Evolutionary conservation across 2,113 vertebrate species (phyloP), one percentile per base, ranked within the genome.

Genomic region (Oncorhynchus clarkii): DNA sequence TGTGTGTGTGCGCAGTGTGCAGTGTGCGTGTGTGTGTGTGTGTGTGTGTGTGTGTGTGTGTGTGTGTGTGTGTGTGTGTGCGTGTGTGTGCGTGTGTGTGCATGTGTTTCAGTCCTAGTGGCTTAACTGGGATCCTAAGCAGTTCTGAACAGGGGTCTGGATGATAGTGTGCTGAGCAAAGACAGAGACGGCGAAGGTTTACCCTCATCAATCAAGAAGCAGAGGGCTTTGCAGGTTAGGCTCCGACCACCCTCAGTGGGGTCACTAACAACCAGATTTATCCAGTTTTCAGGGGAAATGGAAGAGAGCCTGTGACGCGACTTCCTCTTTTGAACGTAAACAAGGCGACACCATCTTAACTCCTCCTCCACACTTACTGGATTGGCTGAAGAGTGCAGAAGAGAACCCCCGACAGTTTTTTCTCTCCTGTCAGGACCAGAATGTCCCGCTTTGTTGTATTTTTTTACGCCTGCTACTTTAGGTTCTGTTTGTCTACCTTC

Each of bases 171-270:
- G 31, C n/a, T 34, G 24, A 60, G 49, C 14, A 67, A 64, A 70
- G 64, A 31, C 66, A 57, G 51, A 20, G 22, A 68, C 69, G 72
- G 34, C 71, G 11, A 0, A 45, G 67, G 67, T 12, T 64, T 8
- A 5, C 45, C 45, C 22, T 48, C 39, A 72, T 81, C 74, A 78
- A 82, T 82, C 68, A 74, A 48, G 59, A 65, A 45, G 62, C 68
- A 67, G 54, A 60, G 24, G 66, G 39, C 67, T 59, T 72, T 68
- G 20, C n/a, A 13, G 34, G 59, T 22, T 45, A 11, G 39, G 39
- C 39, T 45, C 39, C 11, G 39, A 45, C 39, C 39, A 45, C 9
- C 39, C 39, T 45, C 39, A 45, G 9, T 9, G 39, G 39, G 39
- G 8, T 45, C 2, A 2, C 8, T 2, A 45, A 12, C 39, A 45